Conservation (phyloP, 2,888 invertebrate genomes). For the Leptopilina syphax region DNA sequence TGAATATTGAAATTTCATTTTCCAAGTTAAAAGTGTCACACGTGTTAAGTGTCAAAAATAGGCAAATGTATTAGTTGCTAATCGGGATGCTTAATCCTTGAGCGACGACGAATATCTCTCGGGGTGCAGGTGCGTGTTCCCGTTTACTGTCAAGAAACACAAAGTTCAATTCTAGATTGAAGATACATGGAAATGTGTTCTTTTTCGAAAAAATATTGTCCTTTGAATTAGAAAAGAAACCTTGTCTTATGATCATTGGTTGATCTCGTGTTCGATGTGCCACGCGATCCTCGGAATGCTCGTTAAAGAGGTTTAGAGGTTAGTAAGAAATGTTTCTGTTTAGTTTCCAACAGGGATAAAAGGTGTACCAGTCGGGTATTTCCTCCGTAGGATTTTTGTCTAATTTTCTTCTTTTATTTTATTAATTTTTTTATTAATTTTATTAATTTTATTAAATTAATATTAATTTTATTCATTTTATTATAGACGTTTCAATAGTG, state of each 20-base stretch:
- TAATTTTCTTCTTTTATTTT: too few species aligned
- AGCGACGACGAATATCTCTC: not conserved
- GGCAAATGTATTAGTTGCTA: not conserved
- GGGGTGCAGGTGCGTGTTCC: conserved; percentile 37
- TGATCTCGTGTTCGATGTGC: not conserved
- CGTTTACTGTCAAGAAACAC: conserved; percentile 12
- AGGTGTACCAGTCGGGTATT: too few species aligned
- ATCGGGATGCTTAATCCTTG: not conserved
- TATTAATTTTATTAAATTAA: too few species aligned
- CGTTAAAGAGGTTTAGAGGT: conserved; percentile 22
- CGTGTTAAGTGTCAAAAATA: not conserved
- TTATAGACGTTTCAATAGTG: not conserved
- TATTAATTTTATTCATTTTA: too few species aligned
- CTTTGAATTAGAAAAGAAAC: not conserved
- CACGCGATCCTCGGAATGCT: conserved; percentile 16
- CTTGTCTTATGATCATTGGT: not conserved
- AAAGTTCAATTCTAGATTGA: not conserved
- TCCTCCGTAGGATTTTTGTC: too few species aligned
- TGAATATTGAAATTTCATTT: not conserved
- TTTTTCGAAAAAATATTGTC: too few species aligned
- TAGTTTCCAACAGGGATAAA: not conserved
- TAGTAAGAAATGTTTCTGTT: not conserved
- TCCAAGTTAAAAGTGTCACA: not conserved
- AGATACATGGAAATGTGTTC: not conserved
- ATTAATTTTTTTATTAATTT: too few species aligned